A percentile compares a stretch with the other conserved stretches of the same genome.
These are phyloP conservation scores for Loxodonta africana DNA, from an alignment of 2,113 vertebrate genomes.

Conservation along the genomic window DNA sequence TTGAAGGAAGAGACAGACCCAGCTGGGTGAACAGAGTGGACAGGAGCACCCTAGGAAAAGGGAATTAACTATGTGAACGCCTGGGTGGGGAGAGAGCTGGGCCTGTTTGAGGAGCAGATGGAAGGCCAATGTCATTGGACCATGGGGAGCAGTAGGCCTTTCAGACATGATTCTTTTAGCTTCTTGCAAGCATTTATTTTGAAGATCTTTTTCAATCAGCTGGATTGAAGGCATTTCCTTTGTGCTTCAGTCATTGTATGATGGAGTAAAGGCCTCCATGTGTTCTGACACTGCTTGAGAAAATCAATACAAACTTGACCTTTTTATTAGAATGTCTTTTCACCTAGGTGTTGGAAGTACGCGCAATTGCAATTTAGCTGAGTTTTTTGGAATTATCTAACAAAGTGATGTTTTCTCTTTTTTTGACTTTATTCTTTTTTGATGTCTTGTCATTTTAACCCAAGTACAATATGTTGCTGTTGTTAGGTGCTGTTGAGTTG, in stretches of 20 bases:
- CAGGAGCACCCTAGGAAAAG: background rate
- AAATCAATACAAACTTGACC: background rate
- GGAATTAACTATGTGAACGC: background rate
- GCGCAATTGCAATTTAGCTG: background rate
- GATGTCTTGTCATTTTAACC: slow-evolving; percentile 48
- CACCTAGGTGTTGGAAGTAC: background rate
- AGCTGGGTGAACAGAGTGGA: background rate
- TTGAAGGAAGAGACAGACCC: background rate
- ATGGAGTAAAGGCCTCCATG: background rate
- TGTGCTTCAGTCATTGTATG: background rate
- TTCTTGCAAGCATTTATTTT: background rate
- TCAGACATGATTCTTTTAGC: background rate
- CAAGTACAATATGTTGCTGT: background rate
- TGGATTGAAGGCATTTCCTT: slow-evolving; percentile 17
- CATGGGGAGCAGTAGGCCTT: background rate
- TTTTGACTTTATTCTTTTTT: slow-evolving; percentile 48
- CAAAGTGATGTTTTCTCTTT: background rate
- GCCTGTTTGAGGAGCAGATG: background rate
- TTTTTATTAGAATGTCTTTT: slow-evolving; percentile 40
- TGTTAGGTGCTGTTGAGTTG: too few relatives aligned
- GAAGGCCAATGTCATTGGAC: background rate
- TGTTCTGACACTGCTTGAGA: background rate
- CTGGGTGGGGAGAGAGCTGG: background rate
- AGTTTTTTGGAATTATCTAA: background rate
- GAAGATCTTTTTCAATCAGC: slow-evolving; percentile 1